phyloP scores from a whole-genome alignment of 2,888 invertebrate genomes.

The Lasioglossum calceatum region DNA sequence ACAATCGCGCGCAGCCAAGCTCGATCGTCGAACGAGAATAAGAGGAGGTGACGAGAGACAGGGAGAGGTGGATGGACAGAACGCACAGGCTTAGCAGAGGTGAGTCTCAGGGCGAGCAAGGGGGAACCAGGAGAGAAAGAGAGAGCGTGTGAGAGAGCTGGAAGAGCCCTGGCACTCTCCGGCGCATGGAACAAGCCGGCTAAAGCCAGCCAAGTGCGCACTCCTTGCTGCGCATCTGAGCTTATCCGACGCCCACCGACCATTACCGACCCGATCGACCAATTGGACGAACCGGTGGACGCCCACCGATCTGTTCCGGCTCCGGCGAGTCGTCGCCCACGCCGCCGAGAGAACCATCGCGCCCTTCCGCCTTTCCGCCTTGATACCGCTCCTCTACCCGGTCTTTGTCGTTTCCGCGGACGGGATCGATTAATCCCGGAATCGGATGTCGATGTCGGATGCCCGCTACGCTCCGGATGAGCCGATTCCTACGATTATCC shows the following conservation, averaged over 20 bases:
- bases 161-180: conserved; percentile 37
- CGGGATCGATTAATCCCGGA: conserved; percentile 65
- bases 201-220: conserved; percentile 79
- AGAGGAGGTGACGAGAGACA: conserved; percentile 36
- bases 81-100: conserved; percentile 5
- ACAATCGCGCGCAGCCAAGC: conserved; percentile 44
- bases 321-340: conserved; percentile 64
- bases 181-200: conserved; percentile 57
- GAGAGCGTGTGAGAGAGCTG: conserved; percentile 34
- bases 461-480: conserved; percentile 52
- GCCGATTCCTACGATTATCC: conserved; percentile 58
- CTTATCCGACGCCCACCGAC: conserved; percentile 82
- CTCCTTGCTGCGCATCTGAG: conserved; percentile 79
- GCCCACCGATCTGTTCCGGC: conserved; percentile 77
- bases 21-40: conserved; percentile 34
- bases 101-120: not conserved
- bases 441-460: conserved; percentile 67
- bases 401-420: conserved; percentile 53
- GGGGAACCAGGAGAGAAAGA: not conserved
- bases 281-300: conserved; percentile 81
- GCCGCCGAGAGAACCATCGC: conserved; percentile 44
- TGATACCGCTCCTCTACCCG: conserved; percentile 9
- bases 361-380: conserved; percentile 43
- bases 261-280: conserved; percentile 82
- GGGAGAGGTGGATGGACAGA: conserved; percentile 30